Percentiles rank a stretch among this genome's conserved stretches.
Conservation (phyloP, 2,113 vertebrate genomes). For the Rhabdomys dilectus region DNA sequence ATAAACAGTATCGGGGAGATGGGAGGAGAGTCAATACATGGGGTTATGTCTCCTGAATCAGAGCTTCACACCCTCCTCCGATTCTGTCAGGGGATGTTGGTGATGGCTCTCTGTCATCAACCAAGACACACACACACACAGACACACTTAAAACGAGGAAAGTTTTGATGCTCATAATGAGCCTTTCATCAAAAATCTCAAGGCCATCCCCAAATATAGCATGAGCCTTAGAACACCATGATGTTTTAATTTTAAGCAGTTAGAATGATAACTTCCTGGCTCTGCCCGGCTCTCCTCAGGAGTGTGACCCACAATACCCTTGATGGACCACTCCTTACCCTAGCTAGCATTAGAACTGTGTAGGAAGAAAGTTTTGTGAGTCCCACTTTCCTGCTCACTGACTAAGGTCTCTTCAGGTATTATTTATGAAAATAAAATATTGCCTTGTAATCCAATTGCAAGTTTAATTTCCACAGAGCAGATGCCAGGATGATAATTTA, state of each 20-base stretch:
- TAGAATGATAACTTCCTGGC: not conserved
- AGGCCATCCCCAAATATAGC: conserved; percentile 58
- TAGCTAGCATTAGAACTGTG: not conserved
- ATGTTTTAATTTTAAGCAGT: conserved; percentile 43
- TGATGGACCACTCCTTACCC: not conserved
- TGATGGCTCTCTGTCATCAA: conserved; percentile 49
- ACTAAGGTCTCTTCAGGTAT: not conserved
- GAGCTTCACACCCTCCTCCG: conserved; percentile 65
- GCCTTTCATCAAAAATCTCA: conserved; percentile 41
- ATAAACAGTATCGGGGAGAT: conserved; percentile 65
- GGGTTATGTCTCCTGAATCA: conserved; percentile 26
- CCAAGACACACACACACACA: conserved; percentile 53
- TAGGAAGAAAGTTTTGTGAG: not conserved
- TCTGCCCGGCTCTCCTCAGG: not conserved
- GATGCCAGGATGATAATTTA: not conserved
- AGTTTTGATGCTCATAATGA: conserved; percentile 58
- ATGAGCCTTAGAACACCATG: conserved; percentile 36
- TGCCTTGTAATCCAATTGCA: conserved; percentile 18
- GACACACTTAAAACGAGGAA: not conserved
- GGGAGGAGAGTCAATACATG: conserved; percentile 50
- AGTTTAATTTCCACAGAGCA: not conserved
- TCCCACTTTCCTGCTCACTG: not conserved
- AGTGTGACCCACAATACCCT: not conserved
- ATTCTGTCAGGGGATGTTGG: conserved; percentile 17
- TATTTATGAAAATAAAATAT: not conserved